phyloP scores from a whole-genome alignment of 2,113 vertebrate genomes.

The Pholis gunnellus region DNA sequence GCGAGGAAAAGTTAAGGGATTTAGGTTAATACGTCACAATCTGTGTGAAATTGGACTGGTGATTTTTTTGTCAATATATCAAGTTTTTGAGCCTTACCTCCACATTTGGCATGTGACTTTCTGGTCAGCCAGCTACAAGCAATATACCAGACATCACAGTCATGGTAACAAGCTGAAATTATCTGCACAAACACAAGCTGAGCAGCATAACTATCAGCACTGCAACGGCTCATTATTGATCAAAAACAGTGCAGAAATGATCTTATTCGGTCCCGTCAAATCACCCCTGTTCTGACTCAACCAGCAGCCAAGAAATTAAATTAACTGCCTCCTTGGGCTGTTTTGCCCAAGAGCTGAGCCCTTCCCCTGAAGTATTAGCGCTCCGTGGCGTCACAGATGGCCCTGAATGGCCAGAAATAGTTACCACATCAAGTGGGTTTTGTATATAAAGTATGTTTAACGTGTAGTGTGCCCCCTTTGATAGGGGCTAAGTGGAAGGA shows the following conservation, averaged over 20 bases:
- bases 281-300: not conserved
- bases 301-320: slow-evolving; percentile 12
- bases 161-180: slow-evolving; percentile 19
- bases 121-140: not conserved
- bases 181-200: slow-evolving; percentile 29
- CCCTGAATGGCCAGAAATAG: slow-evolving; percentile 21
- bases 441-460: slow-evolving; percentile 39
- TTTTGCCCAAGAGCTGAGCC: not conserved
- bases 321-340: not conserved
- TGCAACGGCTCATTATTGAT: slow-evolving; percentile 9
- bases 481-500: slow-evolving; percentile 51
- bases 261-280: not conserved
- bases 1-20: slow-evolving; percentile 24
- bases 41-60: not conserved
- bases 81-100: slow-evolving; percentile 12
- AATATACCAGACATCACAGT: not conserved
- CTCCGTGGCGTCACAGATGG: slow-evolving; percentile 7
- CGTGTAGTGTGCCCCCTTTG: slow-evolving; percentile 50
- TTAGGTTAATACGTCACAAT: slow-evolving; percentile 14
- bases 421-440: slow-evolving; percentile 39
- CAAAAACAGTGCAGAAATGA: not conserved
- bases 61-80: not conserved
- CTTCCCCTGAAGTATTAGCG: not conserved
- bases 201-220: slow-evolving; percentile 7
- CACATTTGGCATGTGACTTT: not conserved